Percentiles rank a stretch among this genome's conserved stretches.
Conservation (phyloP, 2,797 vertebrate species). For the Schizothorax lantsangensis region DNA sequence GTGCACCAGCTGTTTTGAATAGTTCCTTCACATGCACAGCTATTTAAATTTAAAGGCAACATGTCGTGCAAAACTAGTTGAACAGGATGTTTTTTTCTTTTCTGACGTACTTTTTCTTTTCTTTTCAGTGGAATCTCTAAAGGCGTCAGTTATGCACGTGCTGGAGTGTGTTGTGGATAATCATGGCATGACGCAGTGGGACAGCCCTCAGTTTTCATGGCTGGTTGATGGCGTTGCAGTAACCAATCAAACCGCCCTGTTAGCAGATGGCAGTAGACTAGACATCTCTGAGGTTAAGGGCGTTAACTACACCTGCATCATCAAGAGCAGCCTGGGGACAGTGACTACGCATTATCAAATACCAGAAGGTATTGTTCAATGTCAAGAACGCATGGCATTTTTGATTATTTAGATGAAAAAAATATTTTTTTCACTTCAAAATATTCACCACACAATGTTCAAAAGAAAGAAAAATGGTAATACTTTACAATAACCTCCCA, state of each 20-base stretch:
- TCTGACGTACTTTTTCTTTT: not conserved
- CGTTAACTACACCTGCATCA: conserved; percentile 61
- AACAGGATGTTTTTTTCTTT: not conserved
- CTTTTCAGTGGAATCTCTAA: conserved; percentile 42
- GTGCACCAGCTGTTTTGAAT: not conserved
- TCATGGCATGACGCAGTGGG: conserved; percentile 41
- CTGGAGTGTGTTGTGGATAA: conserved; percentile 43
- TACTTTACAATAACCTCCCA: no score
- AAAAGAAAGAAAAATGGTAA: no score
- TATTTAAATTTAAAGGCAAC: not conserved
- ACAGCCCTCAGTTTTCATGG: conserved; percentile 53
- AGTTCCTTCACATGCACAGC: not conserved
- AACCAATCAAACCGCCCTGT: conserved; percentile 27
- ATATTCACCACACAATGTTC: no score
- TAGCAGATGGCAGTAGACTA: conserved; percentile 43
- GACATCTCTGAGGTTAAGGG: not conserved
- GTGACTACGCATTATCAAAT: not conserved
- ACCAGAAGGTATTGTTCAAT: not conserved
- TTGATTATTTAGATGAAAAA: not conserved
- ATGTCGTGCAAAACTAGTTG: not conserved
- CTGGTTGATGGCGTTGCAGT: conserved; percentile 40
- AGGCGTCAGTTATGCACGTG: not conserved
- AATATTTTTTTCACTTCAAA: no score
- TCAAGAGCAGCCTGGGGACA: conserved; percentile 55
- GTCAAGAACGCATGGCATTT: not conserved